Base-by-base conservation (phyloP, 2,113 vertebrate genomes). In the Vidua macroura region DNA sequence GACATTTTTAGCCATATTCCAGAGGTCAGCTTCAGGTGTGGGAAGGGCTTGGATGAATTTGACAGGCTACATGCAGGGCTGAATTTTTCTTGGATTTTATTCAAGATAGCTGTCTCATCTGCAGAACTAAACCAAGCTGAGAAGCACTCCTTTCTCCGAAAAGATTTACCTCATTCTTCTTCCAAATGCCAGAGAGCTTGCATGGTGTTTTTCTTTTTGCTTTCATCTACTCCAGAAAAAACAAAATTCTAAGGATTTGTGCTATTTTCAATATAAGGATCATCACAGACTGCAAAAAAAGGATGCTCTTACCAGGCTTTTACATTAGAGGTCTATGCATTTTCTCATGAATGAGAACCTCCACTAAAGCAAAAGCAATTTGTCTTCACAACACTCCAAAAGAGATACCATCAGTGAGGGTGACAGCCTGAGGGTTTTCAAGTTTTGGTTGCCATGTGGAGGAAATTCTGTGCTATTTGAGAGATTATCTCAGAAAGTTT, bases 171-270 rank as follows among this genome's bases (percentile, higher is more conserved):
- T 91, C 63, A 59, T 76, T 41, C 24, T 28, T 85, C 81, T 88
- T 91, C 83, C 79, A 94, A 95, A 94, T 83, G 69, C 72, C 76
- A 90, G 55, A 60, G n/a, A 92, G 22, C 33, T 70, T 90, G 46
- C 17, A 67, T 28, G 30, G 49, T 79, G 23, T 86, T 82, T 88
- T 43, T 68, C 35, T 35, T 84, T 89, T 49, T 78, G 2, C 60
- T 95, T 94, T 83, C 52, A 69, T 76, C 72, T 88, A 16, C 51
- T 83, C 56, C 30, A 74, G 46, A 7, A 52, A 76, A 62, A 72
- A 35, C 35, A 59, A 69, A 76, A n/a, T 51, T 19, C 67, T 55
- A 85, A 80, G 51, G 19, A 48, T 88, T 62, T 96, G 43, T 92
- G 67, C 63, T 89, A 48, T 67, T 59, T 86, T 93, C 83, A 91